phyloP scores from a whole-genome alignment of 2,888 invertebrate species.

The Argyresthia goedartella region DNA sequence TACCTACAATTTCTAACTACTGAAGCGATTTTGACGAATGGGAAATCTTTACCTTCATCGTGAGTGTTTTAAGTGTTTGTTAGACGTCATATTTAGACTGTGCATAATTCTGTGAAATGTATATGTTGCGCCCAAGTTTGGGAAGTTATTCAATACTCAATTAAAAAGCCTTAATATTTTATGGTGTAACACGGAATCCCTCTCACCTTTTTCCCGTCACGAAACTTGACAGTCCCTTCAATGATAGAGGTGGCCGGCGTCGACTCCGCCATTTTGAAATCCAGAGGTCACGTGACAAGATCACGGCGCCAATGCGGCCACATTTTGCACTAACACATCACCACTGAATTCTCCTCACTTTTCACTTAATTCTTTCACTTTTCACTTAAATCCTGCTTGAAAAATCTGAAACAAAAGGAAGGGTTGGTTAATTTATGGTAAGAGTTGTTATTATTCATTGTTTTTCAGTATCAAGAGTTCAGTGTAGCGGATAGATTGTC shows the following conservation, averaged over 20 bases:
- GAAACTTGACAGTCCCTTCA: constrained; percentile 90
- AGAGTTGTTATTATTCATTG: neutral
- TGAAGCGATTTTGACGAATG: too few relatives aligned
- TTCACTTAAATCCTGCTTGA: neutral
- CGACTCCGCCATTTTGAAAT: constrained; percentile 52
- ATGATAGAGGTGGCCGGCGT: constrained; percentile 81
- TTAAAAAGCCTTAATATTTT: too few relatives aligned
- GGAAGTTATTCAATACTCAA: too few relatives aligned
- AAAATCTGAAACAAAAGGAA: constrained; percentile 23
- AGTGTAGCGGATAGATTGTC: neutral
- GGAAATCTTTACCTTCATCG: too few relatives aligned
- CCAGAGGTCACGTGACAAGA: constrained; percentile 48
- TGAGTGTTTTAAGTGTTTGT: too few relatives aligned
- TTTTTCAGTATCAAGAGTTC: neutral
- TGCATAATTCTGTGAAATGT: too few relatives aligned
- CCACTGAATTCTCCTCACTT: constrained; percentile 10
- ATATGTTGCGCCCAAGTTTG: too few relatives aligned
- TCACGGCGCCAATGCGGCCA: constrained; percentile 44
- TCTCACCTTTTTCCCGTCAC: constrained; percentile 89
- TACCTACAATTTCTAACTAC: too few relatives aligned
- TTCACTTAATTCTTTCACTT: neutral
- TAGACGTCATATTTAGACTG: too few relatives aligned
- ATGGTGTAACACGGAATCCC: too few relatives aligned
- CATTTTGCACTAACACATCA: constrained; percentile 48
- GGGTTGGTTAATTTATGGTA: neutral